phyloP scores from a whole-genome alignment of 2,888 invertebrate genomes.

The Folsomia manolachei region DNA sequence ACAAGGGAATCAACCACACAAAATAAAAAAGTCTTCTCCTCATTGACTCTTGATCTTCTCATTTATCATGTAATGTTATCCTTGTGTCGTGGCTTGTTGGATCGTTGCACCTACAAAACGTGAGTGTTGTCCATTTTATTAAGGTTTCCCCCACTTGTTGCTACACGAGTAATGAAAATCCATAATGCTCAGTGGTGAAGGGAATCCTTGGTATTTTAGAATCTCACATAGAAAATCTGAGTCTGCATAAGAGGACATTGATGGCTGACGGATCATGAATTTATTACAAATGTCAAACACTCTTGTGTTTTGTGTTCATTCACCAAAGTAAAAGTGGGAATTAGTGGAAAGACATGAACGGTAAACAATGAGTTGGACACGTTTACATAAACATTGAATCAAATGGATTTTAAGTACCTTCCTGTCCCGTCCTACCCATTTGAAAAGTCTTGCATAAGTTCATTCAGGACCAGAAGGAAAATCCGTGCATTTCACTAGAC shows the following conservation, averaged over 20 bases:
- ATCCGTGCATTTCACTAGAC: background rate
- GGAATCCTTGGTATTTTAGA: background rate
- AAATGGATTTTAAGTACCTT: slow-evolving; percentile 1
- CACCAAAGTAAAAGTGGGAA: slow-evolving; percentile 2
- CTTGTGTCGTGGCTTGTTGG: slow-evolving; percentile 7
- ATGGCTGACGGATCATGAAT: slow-evolving; percentile 4
- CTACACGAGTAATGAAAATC: background rate
- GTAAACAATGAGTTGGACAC: slow-evolving; percentile 1
- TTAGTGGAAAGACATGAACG: slow-evolving; percentile 8
- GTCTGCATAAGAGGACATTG: background rate
- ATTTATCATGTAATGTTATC: slow-evolving; percentile 21
- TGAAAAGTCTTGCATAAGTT: background rate
- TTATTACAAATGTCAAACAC: slow-evolving; percentile 2
- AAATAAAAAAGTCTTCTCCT: slow-evolving; percentile 20
- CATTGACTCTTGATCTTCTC: slow-evolving; percentile 19
- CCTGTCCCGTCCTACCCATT: background rate
- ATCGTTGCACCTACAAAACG: slow-evolving; percentile 9
- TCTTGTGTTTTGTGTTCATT: background rate
- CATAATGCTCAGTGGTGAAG: too few relatives aligned
- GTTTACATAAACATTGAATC: background rate
- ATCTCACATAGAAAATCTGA: background rate
- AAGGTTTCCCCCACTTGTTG: background rate
- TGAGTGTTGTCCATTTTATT: slow-evolving; percentile 5
- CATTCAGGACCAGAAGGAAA: too few relatives aligned
- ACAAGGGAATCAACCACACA: too few relatives aligned